Percentiles rank a stretch among this genome's conserved stretches.
These are phyloP conservation scores for Okamejei kenojei DNA, from an alignment of 2,797 vertebrate species.

Conservation along the genomic window DNA sequence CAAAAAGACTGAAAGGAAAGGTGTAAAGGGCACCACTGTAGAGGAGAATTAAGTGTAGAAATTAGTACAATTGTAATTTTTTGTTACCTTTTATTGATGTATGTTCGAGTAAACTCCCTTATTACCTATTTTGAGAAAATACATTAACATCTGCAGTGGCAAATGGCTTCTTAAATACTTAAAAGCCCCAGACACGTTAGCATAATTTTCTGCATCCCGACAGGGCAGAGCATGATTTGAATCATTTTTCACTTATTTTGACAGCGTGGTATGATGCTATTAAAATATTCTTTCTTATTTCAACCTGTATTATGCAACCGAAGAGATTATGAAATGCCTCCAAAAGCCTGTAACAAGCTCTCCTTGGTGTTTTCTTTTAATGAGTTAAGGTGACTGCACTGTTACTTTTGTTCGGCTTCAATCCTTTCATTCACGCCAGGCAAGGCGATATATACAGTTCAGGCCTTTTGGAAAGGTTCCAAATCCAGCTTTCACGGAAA, in stretches of 20 bases:
- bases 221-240: conserved; percentile 38
- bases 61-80: conserved; percentile 58
- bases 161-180: conserved; percentile 39
- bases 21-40: conserved; percentile 62
- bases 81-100: conserved; percentile 53
- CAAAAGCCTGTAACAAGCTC: conserved; percentile 7
- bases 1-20: conserved; percentile 66
- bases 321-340: conserved; percentile 31
- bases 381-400: conserved; percentile 24
- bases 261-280: conserved; percentile 37
- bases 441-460: neutral
- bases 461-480: conserved; percentile 9
- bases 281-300: conserved; percentile 36
- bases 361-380: neutral
- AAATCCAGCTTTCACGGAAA: conserved; percentile 17
- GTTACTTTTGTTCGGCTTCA: conserved; percentile 1
- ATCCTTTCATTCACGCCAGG: neutral
- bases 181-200: conserved; percentile 38
- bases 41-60: conserved; percentile 54
- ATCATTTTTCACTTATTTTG: conserved; percentile 39
- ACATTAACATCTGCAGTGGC: conserved; percentile 36
- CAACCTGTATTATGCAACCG: conserved; percentile 27
- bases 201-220: conserved; percentile 36
- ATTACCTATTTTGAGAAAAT: conserved; percentile 38
- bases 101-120: conserved; percentile 48